Conservation (phyloP, 2,113 vertebrate species). For the western clawed frog (Xenopus tropicalis) region UCB_Xtro_10.0 CM004446.2:133685501-133686000, state of each 20-base stretch:
- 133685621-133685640: constrained; percentile 13
- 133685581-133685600: constrained; percentile 36
- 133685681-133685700: constrained; percentile 9
- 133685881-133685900: constrained; percentile 1
- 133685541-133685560: constrained; percentile 1
- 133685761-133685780: neutral
- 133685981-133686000: neutral
- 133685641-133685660: constrained; percentile 28
- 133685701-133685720: constrained; percentile 35
- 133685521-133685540: constrained; percentile 47
- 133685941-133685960: too few species aligned
- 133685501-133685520: constrained; percentile 48
- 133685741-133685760: constrained; percentile 10
- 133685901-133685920: neutral
- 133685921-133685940: too few species aligned
- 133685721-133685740: constrained; percentile 29
- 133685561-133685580: neutral
- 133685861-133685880: neutral
- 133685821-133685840: constrained; percentile 14
- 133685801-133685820: constrained; percentile 13
- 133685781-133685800: constrained; percentile 41
- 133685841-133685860: neutral
- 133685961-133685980: too few species aligned
- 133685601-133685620: constrained; percentile 25
- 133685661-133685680: constrained; percentile 33